phyloP scores from a whole-genome alignment of 2,113 vertebrate species.

The Dromiciops gliroides region DNA sequence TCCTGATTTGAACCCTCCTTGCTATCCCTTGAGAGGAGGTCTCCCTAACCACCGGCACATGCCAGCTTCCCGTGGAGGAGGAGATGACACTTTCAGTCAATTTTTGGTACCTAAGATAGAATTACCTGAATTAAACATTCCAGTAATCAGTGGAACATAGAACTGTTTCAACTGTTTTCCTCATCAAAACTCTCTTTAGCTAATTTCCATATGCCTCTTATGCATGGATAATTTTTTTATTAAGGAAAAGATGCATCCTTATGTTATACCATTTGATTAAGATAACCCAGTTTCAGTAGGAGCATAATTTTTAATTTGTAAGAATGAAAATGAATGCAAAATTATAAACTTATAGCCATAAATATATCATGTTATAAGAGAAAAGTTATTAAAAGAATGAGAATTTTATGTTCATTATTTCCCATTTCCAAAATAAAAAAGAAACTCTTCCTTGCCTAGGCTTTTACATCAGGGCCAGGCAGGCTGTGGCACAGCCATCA shows the following conservation, averaged over 20 bases:
- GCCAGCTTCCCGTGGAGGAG: neutral
- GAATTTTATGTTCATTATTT: constrained; percentile 21
- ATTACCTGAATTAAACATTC: constrained; percentile 37
- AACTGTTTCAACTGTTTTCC: neutral
- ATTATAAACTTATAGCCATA: constrained; percentile 19
- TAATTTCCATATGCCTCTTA: constrained; percentile 52
- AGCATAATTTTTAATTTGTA: constrained; percentile 47
- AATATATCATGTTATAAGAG: constrained; percentile 35
- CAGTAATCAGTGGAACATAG: constrained; percentile 15
- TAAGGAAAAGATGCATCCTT: constrained; percentile 38
- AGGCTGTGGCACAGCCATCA: neutral
- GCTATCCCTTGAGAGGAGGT: neutral
- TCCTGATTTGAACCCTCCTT: neutral
- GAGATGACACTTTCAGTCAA: neutral
- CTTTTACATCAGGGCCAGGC: neutral
- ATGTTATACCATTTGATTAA: constrained; percentile 51
- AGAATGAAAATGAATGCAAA: constrained; percentile 1
- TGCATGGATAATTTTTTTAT: constrained; percentile 34
- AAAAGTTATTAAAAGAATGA: constrained; percentile 29
- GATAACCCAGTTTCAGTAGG: constrained; percentile 19
- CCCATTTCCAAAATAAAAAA: neutral
- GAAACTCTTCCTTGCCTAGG: neutral
- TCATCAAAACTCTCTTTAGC: constrained; percentile 27
- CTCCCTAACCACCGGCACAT: neutral
- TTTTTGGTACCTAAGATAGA: constrained; percentile 10